Evolutionary conservation across 2,888 invertebrate species (phyloP).

Genomic region (Phortica okadai): DNA sequence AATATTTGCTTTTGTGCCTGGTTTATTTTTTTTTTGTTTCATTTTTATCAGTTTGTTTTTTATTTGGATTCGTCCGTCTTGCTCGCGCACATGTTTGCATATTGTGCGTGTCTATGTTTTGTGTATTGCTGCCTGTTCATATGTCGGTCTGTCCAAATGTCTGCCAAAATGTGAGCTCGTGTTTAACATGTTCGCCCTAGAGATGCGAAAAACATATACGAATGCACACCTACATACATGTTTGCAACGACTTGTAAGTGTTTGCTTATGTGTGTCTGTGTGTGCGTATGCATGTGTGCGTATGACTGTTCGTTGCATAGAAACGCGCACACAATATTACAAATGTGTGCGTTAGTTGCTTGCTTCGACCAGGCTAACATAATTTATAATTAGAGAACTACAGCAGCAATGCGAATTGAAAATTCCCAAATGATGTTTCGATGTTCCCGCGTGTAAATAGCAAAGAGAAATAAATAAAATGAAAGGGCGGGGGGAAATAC

Average conservation of each 20-base stretch:
- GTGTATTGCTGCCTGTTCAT: background rate
- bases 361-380: constrained; percentile 30
- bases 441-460: constrained; percentile 18
- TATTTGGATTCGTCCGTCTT: background rate
- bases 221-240: background rate
- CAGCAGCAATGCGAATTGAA: background rate
- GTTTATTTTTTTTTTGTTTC: constrained; percentile 8
- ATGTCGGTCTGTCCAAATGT: background rate
- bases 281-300: background rate
- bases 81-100: constrained; percentile 1
- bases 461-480: background rate
- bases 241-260: background rate
- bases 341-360: constrained; percentile 28
- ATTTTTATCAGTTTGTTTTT: background rate
- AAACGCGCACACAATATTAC: constrained; percentile 5
- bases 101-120: background rate
- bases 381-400: constrained; percentile 31
- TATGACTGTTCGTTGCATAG: background rate
- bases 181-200: background rate
- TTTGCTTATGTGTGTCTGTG: background rate
- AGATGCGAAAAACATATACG: constrained; percentile 3
- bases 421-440: constrained; percentile 2
- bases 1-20: constrained; percentile 13
- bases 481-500: background rate
- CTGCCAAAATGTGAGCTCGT: background rate